phyloP scores from a whole-genome alignment of 1,140 invertebrate genomes.

The Drosophila kepulauana region DNA sequence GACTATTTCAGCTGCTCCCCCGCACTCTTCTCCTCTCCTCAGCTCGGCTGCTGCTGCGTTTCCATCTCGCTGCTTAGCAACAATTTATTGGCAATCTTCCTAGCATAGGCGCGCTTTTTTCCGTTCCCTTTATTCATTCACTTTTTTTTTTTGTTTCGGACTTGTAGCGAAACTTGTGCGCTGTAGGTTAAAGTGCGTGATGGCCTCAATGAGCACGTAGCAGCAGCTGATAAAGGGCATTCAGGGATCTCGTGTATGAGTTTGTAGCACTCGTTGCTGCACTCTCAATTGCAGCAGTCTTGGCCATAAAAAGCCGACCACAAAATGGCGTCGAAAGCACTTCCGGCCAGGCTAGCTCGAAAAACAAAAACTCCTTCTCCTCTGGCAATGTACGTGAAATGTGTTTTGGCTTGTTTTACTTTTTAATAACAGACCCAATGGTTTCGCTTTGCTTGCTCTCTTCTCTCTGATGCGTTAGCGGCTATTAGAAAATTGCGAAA shows the following conservation, averaged over 20 bases:
- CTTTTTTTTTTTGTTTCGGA: background rate
- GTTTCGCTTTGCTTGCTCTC: background rate
- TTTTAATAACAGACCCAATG: conserved; percentile 53
- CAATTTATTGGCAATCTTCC: conserved; percentile 76
- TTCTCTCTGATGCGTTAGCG: conserved; percentile 54
- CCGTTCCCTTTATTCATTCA: background rate
- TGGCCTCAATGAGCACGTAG: conserved; percentile 61
- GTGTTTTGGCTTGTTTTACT: conserved; percentile 61
- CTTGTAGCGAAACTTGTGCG: background rate
- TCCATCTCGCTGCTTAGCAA: conserved; percentile 70
- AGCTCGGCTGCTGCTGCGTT: conserved; percentile 16
- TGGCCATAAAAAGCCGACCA: conserved; percentile 60
- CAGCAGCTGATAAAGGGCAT: conserved; percentile 31
- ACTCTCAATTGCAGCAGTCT: conserved; percentile 64
- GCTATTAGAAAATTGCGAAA: conserved; percentile 83
- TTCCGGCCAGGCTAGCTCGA: conserved; percentile 57
- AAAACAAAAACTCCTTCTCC: conserved; percentile 51
- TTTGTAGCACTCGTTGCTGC: conserved; percentile 44
- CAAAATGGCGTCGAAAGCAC: conserved; percentile 82
- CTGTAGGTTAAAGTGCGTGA: conserved; percentile 68
- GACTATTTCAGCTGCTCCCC: conserved; percentile 5
- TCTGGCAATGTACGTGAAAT: conserved; percentile 58
- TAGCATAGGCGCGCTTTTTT: conserved; percentile 49
- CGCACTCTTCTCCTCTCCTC: background rate
- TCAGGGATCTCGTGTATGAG: conserved; percentile 30